Evolutionary conservation across 2,113 vertebrate genomes (phyloP).

Genomic region (Arizona elegans): DNA sequence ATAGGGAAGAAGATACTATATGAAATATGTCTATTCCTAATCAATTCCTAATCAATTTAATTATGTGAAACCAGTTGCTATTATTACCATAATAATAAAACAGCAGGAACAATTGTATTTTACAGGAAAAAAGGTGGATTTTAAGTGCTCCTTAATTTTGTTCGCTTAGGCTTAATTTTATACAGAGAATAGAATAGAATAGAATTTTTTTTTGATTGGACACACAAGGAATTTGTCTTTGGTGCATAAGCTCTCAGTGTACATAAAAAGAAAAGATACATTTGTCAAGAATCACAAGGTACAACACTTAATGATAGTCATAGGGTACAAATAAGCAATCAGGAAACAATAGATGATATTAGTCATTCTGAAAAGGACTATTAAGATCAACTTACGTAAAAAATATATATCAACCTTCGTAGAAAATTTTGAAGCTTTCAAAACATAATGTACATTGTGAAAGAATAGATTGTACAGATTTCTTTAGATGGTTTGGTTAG

Average conservation of each 20-base stretch:
- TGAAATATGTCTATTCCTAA: neutral
- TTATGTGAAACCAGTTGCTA: neutral
- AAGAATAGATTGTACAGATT: neutral
- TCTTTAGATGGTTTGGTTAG: constrained; percentile 20
- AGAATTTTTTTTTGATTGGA: too few relatives aligned
- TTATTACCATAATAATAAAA: neutral
- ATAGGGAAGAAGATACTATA: neutral
- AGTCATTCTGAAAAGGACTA: neutral
- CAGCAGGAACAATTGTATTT: neutral
- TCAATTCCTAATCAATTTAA: neutral
- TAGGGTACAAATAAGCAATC: too few relatives aligned
- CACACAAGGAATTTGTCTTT: too few relatives aligned
- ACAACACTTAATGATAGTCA: too few relatives aligned
- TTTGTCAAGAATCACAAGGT: too few relatives aligned
- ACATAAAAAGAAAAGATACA: too few relatives aligned
- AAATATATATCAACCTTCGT: constrained; percentile 1
- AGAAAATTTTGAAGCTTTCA: neutral
- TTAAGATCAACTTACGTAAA: neutral
- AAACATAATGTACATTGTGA: neutral
- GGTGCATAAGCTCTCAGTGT: too few relatives aligned
- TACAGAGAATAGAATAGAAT: neutral
- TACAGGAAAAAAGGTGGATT: neutral
- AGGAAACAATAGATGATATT: neutral
- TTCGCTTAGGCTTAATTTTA: neutral
- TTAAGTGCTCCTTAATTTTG: neutral